Base-by-base conservation (phyloP, 1,140 invertebrate species). In the Bombus cullumanus region DNA sequence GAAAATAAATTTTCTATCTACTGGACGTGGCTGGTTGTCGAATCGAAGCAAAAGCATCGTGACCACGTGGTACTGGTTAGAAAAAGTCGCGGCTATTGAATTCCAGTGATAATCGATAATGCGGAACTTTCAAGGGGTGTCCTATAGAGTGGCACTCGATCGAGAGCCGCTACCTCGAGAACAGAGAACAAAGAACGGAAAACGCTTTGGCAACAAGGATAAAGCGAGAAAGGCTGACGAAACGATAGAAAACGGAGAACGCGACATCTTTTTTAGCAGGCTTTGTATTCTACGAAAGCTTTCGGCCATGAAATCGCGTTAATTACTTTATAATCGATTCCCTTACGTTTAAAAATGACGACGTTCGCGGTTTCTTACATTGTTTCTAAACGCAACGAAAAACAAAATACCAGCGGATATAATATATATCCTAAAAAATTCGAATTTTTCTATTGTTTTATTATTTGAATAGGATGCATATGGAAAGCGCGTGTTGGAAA, bases 61-160 rank as follows among this genome's bases (percentile, higher is more conserved):
- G n/a, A 31, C 18, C 68, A 64, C 31, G 39, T 85, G 53, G 39
- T 62, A 34, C 34, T 28, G 34, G 37, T 80, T 53, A 18, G 31
- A 18, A 85, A 80, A 85, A 66, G 66, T 62, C 66, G 39, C n/a
- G 41, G 31, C 68, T 80, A 80, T 85, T 77, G 68, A 85, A 85
- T 80, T 85, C 31, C 77, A 53, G 31, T 2, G 75, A 79, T 84
- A 84, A 84, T 84, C 83, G 79, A 85, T 85, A 85, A 53, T 57
- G 31, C 18, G 68, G 18, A 85, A 85, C 83, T 71, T 79, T 84
- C 25, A 72, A 79, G 75, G 31, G 68, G 41, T 73, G 77, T 64
- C 83, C 57, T 72, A 80, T 39, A 85, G 68, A 85, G 53, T 64
- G 22, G 12, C 37, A 66, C 31, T 85, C 76, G 64, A 85, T 85